Evolutionary conservation across 2,888 invertebrate genomes (phyloP), one percentile per base, ranked within the genome.

Genomic region (Microplitis manilae): DNA sequence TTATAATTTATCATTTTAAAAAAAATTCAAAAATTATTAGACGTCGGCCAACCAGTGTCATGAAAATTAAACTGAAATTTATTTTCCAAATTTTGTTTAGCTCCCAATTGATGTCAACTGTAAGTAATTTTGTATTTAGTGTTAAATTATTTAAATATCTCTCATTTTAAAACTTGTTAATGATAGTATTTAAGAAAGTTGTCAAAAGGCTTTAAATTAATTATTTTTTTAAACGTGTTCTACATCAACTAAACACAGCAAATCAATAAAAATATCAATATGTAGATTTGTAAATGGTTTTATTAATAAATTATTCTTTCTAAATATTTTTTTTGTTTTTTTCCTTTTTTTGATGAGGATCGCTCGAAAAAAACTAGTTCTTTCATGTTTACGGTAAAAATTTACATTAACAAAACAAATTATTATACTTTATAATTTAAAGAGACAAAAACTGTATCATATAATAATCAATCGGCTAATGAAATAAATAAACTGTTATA

Each of bases 271-370:
- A 82, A 83, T 79, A 79, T 76, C 80, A 77, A 77, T 78, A 79
- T 80, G 80, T 87, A 87, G 86, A 87, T 89, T 89, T 88, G 85
- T 87, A 88, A 88, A 89, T 89, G 85, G 85, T 89, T 89, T 89
- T 89, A 89, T 89, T 88, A 88, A 89, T 89, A 89, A 89, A 89
- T 89, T 88, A 89, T 89, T 84, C 84, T 62, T 7, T 17, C 61
- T 84, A 85, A 87, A 84, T 87, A 86, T 85, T 87, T 86, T 85
- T 85, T 85, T 86, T 50, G 1, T 13, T 85, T 68, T 84, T 86
- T 87, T 84, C 87, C 86, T 85, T 87, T 86, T 85, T 85, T 85
- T 86, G 86, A 85, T 86, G 86, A 89, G 86, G 85, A 87, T 86
- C 86, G 85, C 84, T 89, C 85, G 84, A 88, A 87, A 88, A 87